phyloP scores from a whole-genome alignment of 2,888 invertebrate species.

The Leucophenga montana region DNA sequence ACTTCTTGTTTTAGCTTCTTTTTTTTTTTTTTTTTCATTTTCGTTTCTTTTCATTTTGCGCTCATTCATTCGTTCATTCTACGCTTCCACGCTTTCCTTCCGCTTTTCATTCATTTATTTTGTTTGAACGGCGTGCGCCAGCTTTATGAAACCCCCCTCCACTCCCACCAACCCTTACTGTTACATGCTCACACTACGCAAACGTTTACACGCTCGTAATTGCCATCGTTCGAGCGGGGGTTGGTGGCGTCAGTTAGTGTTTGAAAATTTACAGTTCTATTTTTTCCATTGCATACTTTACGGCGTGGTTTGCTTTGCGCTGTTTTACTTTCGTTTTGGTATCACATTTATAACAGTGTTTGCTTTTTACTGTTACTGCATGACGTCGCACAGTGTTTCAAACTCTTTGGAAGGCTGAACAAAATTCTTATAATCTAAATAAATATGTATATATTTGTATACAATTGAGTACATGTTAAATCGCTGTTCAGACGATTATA shows the following conservation, averaged over 20 bases:
- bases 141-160: slow-evolving; percentile 1
- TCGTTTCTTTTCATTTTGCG: slow-evolving; percentile 36
- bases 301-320: not conserved
- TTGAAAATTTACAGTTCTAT: not conserved
- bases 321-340: slow-evolving; percentile 41
- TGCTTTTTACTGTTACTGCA: slow-evolving; percentile 21
- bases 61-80: slow-evolving; percentile 21
- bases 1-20: slow-evolving; percentile 47
- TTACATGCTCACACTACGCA: not conserved
- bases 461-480: too few relatives aligned
- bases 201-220: slow-evolving; percentile 34
- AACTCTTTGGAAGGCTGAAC: slow-evolving; percentile 20
- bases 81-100: too few relatives aligned
- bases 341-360: slow-evolving; percentile 45
- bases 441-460: too few relatives aligned
- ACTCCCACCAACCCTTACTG: not conserved
- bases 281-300: too few relatives aligned
- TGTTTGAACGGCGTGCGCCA: slow-evolving; percentile 21
- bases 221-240: slow-evolving; percentile 34
- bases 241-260: not conserved
- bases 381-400: not conserved
- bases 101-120: slow-evolving; percentile 8
- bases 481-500: too few relatives aligned
- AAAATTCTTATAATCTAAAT: too few relatives aligned
- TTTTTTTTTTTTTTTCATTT: slow-evolving; percentile 48